Evolutionary conservation across 1,140 invertebrate species (phyloP).

Genomic region (Cyclina sinensis): DNA sequence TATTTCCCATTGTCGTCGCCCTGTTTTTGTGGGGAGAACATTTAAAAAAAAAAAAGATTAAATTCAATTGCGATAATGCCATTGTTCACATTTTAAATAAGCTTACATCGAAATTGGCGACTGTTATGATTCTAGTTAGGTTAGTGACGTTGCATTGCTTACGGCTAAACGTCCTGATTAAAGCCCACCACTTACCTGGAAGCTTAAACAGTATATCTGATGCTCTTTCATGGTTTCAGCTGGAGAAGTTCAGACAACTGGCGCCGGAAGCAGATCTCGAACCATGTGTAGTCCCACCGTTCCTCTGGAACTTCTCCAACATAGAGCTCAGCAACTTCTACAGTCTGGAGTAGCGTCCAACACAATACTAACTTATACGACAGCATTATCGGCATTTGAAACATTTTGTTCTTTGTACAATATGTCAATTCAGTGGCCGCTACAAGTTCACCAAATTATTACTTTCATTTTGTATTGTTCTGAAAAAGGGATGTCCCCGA

Average conservation of each 20-base stretch:
- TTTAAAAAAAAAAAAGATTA: constrained; percentile 38
- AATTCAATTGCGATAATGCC: neutral
- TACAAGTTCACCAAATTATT: neutral
- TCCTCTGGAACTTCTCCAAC: constrained; percentile 8
- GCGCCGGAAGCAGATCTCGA: constrained; percentile 19
- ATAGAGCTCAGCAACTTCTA: neutral
- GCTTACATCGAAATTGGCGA: constrained; percentile 38
- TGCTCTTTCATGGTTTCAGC: constrained; percentile 49
- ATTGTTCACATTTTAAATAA: constrained; percentile 41
- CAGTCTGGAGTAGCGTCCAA: neutral
- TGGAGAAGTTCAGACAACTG: constrained; percentile 13
- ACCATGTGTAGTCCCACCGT: neutral
- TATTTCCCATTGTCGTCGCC: neutral
- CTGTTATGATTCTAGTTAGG: constrained; percentile 51
- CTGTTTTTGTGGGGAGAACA: constrained; percentile 27
- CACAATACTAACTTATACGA: neutral
- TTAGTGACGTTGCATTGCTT: constrained; percentile 22
- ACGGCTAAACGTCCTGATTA: constrained; percentile 59
- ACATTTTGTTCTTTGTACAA: neutral
- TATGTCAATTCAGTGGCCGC: neutral
- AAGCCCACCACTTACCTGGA: constrained; percentile 33
- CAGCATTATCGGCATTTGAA: neutral
- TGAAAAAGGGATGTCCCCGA: neutral
- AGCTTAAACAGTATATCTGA: constrained; percentile 24
- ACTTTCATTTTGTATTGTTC: neutral